phyloP scores from a whole-genome alignment of 1,140 invertebrate species.

The Dinoponera quadriceps region DNA sequence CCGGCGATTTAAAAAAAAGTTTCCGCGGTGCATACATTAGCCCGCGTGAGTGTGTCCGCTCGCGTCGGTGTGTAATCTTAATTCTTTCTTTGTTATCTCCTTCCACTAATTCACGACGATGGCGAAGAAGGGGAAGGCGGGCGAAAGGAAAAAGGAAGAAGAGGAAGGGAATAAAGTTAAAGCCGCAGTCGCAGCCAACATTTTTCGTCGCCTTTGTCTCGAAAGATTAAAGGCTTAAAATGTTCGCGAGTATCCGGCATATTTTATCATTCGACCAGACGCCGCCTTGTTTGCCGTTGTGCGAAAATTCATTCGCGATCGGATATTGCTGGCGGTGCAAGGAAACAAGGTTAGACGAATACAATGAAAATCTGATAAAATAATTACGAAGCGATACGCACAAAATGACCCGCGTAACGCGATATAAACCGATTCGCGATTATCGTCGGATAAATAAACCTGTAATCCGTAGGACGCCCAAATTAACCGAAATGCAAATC shows the following conservation, averaged over 20 bases:
- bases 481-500: constrained; percentile 53
- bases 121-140: constrained; percentile 25
- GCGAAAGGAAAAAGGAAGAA: constrained; percentile 39
- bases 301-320: background rate
- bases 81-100: constrained; percentile 84
- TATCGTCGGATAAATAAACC: constrained; percentile 55
- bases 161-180: constrained; percentile 64
- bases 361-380: constrained; percentile 10
- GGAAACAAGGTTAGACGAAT: background rate
- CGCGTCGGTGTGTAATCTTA: constrained; percentile 77
- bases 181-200: constrained; percentile 72
- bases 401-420: background rate
- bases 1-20: constrained; percentile 77
- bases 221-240: constrained; percentile 82
- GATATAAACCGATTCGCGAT: constrained; percentile 25
- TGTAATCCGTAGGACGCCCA: constrained; percentile 48
- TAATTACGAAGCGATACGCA: background rate
- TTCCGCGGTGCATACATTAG: constrained; percentile 79
- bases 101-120: constrained; percentile 78
- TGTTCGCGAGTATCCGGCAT: constrained; percentile 65
- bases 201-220: constrained; percentile 80
- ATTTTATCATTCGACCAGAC: constrained; percentile 50
- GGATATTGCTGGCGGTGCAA: background rate
- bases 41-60: constrained; percentile 47
- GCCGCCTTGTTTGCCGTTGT: background rate